phyloP scores from a whole-genome alignment of 2,888 invertebrate species.

The Scaptomyza tumidula region DNA sequence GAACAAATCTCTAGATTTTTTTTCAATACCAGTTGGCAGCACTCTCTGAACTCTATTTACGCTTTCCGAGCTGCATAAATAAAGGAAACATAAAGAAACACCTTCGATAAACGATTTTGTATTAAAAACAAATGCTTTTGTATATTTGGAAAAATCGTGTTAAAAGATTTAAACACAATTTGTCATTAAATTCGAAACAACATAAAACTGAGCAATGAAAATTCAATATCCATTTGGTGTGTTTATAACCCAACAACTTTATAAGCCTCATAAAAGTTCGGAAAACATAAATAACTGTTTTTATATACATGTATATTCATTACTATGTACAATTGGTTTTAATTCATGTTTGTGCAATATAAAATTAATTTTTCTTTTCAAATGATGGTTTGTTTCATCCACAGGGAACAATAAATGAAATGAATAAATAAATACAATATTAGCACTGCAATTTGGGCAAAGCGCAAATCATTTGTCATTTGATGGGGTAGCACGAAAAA shows the following conservation, averaged over 20 bases:
- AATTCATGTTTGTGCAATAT: constrained; percentile 29
- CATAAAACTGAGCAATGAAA: not conserved
- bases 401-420: constrained; percentile 19
- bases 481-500: not conserved
- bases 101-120: not conserved
- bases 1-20: not conserved
- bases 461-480: constrained; percentile 56
- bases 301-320: not conserved
- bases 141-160: no score
- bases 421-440: constrained; percentile 51
- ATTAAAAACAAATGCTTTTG: not conserved
- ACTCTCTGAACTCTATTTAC: not conserved
- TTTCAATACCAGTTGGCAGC: not conserved
- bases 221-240: constrained; percentile 3
- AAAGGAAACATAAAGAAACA: not conserved
- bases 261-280: constrained; percentile 64
- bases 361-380: constrained; percentile 69
- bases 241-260: constrained; percentile 52
- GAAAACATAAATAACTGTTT: not conserved
- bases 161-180: no score
- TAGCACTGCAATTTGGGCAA: constrained; percentile 45
- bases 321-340: constrained; percentile 6
- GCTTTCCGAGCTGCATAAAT: not conserved
- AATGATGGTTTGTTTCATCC: constrained; percentile 3
- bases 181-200: constrained; percentile 26